These are phyloP conservation scores for Epirrhoe alternata DNA, from an alignment of 2,888 invertebrate species.

Conservation along the genomic window DNA sequence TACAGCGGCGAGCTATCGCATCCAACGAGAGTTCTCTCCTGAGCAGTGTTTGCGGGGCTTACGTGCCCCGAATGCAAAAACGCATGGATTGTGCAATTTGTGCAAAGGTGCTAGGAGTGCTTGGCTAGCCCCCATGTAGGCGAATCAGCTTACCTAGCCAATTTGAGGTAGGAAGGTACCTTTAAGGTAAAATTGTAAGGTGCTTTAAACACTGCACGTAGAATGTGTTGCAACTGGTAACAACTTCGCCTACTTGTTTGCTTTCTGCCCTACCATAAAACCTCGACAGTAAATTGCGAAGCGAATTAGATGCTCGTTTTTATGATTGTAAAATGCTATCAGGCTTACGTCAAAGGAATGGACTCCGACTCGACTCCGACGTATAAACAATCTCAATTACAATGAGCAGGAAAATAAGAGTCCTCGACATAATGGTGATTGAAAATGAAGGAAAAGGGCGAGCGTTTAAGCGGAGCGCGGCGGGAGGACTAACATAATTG, in stretches of 20 bases:
- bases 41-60: conserved; percentile 46
- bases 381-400: conserved; percentile 44
- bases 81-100: conserved; percentile 47
- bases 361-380: conserved; percentile 25
- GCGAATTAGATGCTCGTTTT: neutral
- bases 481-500: conserved; percentile 53
- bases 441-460: conserved; percentile 52
- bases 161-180: conserved; percentile 14
- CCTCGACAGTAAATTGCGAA: conserved; percentile 6
- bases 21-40: conserved; percentile 41
- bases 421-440: conserved; percentile 51
- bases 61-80: conserved; percentile 49
- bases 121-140: conserved; percentile 33
- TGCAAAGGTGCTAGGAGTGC: conserved; percentile 45
- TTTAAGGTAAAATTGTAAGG: conserved; percentile 12
- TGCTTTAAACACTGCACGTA: conserved; percentile 15
- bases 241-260: conserved; percentile 4
- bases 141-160: conserved; percentile 39
- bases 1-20: conserved; percentile 43
- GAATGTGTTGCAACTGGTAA: conserved; percentile 11
- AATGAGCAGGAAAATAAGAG: conserved; percentile 50
- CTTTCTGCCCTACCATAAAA: conserved; percentile 6
- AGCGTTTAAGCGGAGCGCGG: conserved; percentile 48
- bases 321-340: conserved; percentile 31
- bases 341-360: conserved; percentile 34